Evolutionary conservation across 2,888 invertebrate genomes (phyloP).

Genomic region (Epirrita christyi): DNA sequence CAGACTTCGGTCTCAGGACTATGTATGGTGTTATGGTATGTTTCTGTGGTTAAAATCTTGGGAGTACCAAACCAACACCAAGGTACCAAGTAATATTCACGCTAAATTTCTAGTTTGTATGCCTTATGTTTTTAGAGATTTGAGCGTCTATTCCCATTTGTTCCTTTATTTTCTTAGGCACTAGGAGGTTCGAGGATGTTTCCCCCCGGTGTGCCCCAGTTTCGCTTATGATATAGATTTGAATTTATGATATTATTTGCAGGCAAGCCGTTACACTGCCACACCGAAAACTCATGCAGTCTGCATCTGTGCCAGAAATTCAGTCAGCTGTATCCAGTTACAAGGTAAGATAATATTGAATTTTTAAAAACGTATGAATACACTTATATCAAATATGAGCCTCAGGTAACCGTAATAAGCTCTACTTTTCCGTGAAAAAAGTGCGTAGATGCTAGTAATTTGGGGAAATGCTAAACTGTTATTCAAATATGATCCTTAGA

Average conservation of each 20-base stretch:
- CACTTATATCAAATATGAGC: slow-evolving; percentile 14
- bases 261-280: slow-evolving; percentile 88
- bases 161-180: too few relatives aligned
- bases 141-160: too few relatives aligned
- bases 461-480: not conserved
- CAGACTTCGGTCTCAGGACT: too few relatives aligned
- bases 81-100: too few relatives aligned
- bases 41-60: too few relatives aligned
- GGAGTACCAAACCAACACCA: too few relatives aligned
- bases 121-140: too few relatives aligned
- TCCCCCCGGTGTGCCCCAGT: too few relatives aligned
- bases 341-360: slow-evolving; percentile 76
- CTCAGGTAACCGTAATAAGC: slow-evolving; percentile 15
- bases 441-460: not conserved
- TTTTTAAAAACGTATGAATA: slow-evolving; percentile 20
- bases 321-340: slow-evolving; percentile 92
- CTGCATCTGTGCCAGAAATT: slow-evolving; percentile 95
- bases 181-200: too few relatives aligned
- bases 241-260: slow-evolving; percentile 47
- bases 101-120: too few relatives aligned
- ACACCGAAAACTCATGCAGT: slow-evolving; percentile 88
- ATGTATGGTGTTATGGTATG: too few relatives aligned
- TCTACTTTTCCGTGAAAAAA: slow-evolving; percentile 7
- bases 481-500: not conserved
- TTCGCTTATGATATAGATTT: too few relatives aligned